Evolutionary conservation across 2,888 invertebrate species (phyloP), one percentile per base, ranked within the genome.

Genomic region (Pyrgus malvae): DNA sequence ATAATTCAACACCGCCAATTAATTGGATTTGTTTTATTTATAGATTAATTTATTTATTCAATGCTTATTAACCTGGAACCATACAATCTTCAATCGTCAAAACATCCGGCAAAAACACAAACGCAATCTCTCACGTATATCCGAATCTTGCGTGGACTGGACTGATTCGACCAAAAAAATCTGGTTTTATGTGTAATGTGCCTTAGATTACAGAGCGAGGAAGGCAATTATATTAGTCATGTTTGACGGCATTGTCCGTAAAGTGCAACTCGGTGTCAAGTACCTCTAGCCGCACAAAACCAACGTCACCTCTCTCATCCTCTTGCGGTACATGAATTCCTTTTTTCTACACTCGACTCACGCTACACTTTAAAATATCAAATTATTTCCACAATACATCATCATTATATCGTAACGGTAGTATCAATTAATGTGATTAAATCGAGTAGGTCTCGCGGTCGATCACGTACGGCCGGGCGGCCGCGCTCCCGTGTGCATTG

Each of bases 381-480:
- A 88, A 86, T 88, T 86, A 87, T 81, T 79, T 74, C 67, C 71
- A 86, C 83, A 88, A 86, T 88, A 76, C 81, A 74, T 76, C 72
- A 76, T 84, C 83, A 83, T 85, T 85, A 83, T 74, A 69, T 72
- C 64, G 68, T 88, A 89, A 88, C 89, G 88, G 88, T 87, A 76
- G 69, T 80, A 77, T 82, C 83, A 86, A 85, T 87, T 86, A 85
- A 82, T 79, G 72, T 83, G 78, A 82, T 85, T 81, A 83, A 81
- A 85, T 79, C 75, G 78, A 80, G 76, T 75, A 77, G 79, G 78
- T 78, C 78, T 72, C 65, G 73, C 76, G 76, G 70, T 70, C 77
- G 77, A 81, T 83, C 87, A 86, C 86, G 87, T 87, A 74, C 79
- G 56, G 42, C 53, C 74, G 49, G 63, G 62, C 79, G 56, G 42